These are phyloP conservation scores for Hyla sarda DNA, from an alignment of 2,113 vertebrate species.

Conservation along the genomic window DNA sequence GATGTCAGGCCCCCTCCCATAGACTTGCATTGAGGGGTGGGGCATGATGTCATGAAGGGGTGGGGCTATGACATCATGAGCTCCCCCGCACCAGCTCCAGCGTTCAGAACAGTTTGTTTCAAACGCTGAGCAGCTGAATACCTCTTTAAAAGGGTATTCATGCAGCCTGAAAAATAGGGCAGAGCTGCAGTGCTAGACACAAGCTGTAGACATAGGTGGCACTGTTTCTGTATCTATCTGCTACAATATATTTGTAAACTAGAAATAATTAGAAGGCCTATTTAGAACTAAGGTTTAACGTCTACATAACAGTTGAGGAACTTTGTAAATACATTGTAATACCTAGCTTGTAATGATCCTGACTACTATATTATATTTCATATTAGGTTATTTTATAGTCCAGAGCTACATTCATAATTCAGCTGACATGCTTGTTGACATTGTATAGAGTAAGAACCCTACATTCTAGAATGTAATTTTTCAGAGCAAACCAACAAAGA, in stretches of 20 bases:
- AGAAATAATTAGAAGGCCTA: neutral
- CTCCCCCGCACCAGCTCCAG: no score
- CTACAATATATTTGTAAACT: neutral
- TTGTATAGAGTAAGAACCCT: neutral
- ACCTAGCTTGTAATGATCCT: neutral
- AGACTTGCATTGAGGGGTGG: no score
- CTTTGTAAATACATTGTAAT: neutral
- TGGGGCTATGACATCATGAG: no score
- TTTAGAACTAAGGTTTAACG: neutral
- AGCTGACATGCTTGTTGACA: neutral
- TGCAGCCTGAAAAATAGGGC: no score
- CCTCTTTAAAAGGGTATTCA: no score
- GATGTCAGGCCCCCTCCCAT: no score
- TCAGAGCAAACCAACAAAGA: no score
- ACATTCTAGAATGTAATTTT: neutral
- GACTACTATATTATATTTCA: no score
- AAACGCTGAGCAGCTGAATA: no score
- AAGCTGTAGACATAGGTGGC: neutral
- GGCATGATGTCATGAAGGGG: no score
- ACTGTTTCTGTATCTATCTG: neutral
- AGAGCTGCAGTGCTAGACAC: no score
- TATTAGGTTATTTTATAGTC: neutral
- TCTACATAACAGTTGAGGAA: neutral
- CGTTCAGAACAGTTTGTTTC: no score
- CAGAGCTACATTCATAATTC: neutral